Conservation (phyloP, 2,888 invertebrate genomes). For the Orchesellides sinensis region DNA sequence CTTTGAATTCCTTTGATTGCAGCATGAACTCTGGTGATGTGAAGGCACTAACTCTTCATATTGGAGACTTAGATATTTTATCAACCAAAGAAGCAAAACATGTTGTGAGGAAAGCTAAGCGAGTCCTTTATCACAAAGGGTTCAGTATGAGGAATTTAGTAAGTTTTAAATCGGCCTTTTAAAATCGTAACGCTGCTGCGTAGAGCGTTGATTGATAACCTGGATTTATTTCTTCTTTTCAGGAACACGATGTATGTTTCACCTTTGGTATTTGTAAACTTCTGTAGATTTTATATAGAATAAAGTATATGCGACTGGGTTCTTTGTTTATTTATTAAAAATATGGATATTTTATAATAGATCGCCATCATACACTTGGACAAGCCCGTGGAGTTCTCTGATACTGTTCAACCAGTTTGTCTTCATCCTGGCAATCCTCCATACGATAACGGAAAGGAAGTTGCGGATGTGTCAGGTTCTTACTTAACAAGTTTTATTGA, state of each 20-base stretch:
- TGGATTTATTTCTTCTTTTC: slow-evolving; percentile 75
- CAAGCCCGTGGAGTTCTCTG: slow-evolving; percentile 57
- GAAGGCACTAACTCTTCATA: slow-evolving; percentile 43
- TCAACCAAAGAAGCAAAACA: slow-evolving; percentile 43
- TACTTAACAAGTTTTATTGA: neutral
- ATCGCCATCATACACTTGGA: slow-evolving; percentile 84
- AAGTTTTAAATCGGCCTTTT: slow-evolving; percentile 74
- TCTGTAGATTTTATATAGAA: too few relatives aligned
- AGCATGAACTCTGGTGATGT: slow-evolving; percentile 66
- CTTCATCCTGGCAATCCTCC: slow-evolving; percentile 68
- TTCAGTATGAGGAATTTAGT: slow-evolving; percentile 71
- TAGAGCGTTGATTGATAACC: neutral
- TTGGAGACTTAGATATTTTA: slow-evolving; percentile 67
- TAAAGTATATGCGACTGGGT: neutral
- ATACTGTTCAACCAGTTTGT: slow-evolving; percentile 67
- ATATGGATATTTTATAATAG: neutral
- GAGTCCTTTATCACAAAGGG: slow-evolving; percentile 69
- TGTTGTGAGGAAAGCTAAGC: slow-evolving; percentile 76
- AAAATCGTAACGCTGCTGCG: neutral
- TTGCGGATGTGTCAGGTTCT: slow-evolving; percentile 68
- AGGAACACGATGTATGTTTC: slow-evolving; percentile 84
- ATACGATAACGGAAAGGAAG: slow-evolving; percentile 44
- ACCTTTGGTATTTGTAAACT: too few relatives aligned
- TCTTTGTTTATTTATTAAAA: neutral
- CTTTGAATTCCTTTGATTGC: neutral